Conservation (phyloP, 2,113 vertebrate genomes). For the Loxodonta africana region DNA sequence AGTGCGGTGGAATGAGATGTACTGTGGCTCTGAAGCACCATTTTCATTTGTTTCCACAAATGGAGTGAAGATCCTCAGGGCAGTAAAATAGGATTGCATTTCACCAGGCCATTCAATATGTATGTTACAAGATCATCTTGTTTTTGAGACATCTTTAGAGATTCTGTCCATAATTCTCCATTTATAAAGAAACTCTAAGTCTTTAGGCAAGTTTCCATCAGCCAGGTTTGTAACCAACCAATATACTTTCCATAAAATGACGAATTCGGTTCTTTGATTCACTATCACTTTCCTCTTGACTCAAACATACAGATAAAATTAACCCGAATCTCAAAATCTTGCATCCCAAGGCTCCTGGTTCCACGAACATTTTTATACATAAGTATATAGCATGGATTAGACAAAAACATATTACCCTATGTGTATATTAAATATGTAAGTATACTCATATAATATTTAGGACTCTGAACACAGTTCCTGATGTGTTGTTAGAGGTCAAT, state of each 20-base stretch:
- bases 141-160: constrained; percentile 49
- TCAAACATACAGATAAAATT: constrained; percentile 61
- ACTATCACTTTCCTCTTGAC: neutral
- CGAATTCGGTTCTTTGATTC: neutral
- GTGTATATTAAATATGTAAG: constrained; percentile 65
- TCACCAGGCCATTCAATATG: neutral
- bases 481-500: constrained; percentile 49
- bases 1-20: neutral
- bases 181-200: constrained; percentile 46
- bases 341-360: constrained; percentile 5
- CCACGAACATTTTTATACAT: constrained; percentile 45
- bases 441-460: constrained; percentile 40
- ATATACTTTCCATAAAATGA: constrained; percentile 58
- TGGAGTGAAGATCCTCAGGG: constrained; percentile 62
- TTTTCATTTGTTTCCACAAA: constrained; percentile 69
- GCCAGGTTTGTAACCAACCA: constrained; percentile 28
- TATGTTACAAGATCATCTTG: neutral
- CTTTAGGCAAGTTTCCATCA: constrained; percentile 15
- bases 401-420: constrained; percentile 59
- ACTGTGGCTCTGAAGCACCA: neutral
- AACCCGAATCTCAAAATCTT: constrained; percentile 54
- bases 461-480: constrained; percentile 62
- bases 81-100: constrained; percentile 27
- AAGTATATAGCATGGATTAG: neutral
- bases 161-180: constrained; percentile 53